These are phyloP conservation scores for Bombus sibiricus DNA, from an alignment of 1,140 invertebrate species.

Conservation along the genomic window DNA sequence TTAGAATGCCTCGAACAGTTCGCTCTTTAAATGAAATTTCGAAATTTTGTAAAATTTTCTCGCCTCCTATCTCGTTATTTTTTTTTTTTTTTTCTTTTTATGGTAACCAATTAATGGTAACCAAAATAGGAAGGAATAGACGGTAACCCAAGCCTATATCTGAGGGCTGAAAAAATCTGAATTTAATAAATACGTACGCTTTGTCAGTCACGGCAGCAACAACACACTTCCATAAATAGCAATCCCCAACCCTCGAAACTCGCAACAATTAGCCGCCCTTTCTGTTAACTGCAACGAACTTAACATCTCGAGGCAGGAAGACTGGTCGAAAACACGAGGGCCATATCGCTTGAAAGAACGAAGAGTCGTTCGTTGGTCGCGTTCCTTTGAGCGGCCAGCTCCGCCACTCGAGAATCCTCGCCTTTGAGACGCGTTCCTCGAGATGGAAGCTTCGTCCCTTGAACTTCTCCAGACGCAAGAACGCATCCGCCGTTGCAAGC, in stretches of 20 bases:
- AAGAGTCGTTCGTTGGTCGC: not conserved
- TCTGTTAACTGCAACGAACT: slow-evolving; percentile 2
- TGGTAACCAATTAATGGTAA: too few species aligned
- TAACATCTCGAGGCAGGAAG: slow-evolving; percentile 22
- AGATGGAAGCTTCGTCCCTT: not conserved
- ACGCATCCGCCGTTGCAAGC: not conserved
- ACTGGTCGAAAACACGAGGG: not conserved
- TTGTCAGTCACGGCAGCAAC: too few species aligned
- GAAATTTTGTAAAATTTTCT: not conserved
- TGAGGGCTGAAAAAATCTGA: too few species aligned
- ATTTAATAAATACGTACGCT: too few species aligned
- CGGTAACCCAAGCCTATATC: too few species aligned
- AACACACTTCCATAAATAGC: too few species aligned
- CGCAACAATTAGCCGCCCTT: slow-evolving; percentile 14
- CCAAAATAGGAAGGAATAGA: too few species aligned
- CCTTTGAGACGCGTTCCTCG: slow-evolving; percentile 34
- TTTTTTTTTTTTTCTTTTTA: too few species aligned
- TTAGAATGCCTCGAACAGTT: not conserved
- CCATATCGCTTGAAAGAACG: not conserved
- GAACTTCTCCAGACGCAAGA: not conserved
- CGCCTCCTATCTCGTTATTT: too few species aligned
- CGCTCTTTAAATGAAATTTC: not conserved
- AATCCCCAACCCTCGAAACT: not conserved
- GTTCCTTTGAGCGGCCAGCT: slow-evolving; percentile 36
- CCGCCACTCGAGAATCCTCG: not conserved